Conservation (phyloP, 2,888 invertebrate genomes). For the Troides oblongomaculatus region DNA sequence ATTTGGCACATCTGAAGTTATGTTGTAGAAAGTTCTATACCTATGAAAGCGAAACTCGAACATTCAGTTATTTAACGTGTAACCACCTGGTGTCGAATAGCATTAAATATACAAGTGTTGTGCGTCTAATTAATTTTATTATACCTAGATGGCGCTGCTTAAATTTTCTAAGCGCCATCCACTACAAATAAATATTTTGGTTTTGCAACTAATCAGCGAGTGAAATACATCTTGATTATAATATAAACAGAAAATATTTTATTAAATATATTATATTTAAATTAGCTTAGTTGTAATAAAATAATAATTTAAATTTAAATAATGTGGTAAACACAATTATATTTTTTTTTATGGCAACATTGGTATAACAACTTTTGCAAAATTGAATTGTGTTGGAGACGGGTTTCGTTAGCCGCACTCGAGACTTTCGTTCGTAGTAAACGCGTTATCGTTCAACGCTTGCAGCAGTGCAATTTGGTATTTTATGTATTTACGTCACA, state of each 20-base stretch:
- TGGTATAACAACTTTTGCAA: constrained; percentile 4
- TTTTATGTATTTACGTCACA: constrained; percentile 33
- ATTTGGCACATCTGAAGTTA: constrained; percentile 30
- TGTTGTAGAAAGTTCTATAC: constrained; percentile 35
- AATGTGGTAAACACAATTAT: not conserved
- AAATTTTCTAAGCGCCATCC: constrained; percentile 1
- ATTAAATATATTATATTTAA: not conserved
- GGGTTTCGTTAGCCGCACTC: constrained; percentile 20
- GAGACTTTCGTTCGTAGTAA: constrained; percentile 32
- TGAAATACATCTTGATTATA: too few relatives aligned
- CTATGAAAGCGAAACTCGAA: not conserved
- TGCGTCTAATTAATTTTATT: not conserved
- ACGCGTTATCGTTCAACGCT: constrained; percentile 33
- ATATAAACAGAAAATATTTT: too few relatives aligned
- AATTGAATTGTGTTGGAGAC: constrained; percentile 3
- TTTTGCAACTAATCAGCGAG: too few relatives aligned
- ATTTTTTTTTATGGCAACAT: constrained; percentile 26
- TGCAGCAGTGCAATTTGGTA: constrained; percentile 34
- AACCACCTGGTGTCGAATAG: constrained; percentile 48
- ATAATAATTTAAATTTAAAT: too few relatives aligned
- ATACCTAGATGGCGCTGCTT: constrained; percentile 16
- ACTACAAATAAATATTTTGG: not conserved
- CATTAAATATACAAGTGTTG: constrained; percentile 2
- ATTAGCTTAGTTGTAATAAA: not conserved
- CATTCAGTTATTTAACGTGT: constrained; percentile 13